Conservation (phyloP, 2,113 vertebrate species). For the Urocolius indicus region DNA sequence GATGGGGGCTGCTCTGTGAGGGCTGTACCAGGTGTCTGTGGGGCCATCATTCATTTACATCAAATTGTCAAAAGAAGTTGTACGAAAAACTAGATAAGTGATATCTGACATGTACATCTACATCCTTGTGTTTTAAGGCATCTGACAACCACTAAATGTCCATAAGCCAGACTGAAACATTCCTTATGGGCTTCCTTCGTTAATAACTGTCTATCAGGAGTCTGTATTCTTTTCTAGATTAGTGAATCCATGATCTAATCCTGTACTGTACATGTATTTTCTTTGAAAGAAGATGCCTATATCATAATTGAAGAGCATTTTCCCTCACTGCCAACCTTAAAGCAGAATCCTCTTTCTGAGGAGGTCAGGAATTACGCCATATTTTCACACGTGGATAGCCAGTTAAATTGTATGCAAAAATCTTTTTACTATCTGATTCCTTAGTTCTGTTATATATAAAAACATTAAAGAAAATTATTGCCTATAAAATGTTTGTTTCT, state of each 20-base stretch:
- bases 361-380: background rate
- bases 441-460: conserved; percentile 23
- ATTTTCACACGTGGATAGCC: background rate
- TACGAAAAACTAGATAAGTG: background rate
- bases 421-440: background rate
- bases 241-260: background rate
- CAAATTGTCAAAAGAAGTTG: background rate
- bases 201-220: background rate
- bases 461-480: conserved; percentile 5
- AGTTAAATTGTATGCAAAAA: background rate
- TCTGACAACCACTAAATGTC: background rate
- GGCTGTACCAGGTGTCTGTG: background rate
- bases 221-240: background rate
- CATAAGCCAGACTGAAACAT: background rate
- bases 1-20: background rate
- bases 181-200: background rate
- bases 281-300: background rate
- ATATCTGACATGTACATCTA: background rate
- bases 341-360: background rate
- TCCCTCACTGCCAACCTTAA: background rate
- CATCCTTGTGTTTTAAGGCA: background rate
- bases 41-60: background rate
- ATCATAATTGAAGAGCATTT: background rate
- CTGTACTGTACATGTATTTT: background rate
- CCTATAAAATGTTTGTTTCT: conserved; percentile 17